Base-by-base conservation (phyloP, 2,113 vertebrate genomes). In the Caranx ignobilis region DNA sequence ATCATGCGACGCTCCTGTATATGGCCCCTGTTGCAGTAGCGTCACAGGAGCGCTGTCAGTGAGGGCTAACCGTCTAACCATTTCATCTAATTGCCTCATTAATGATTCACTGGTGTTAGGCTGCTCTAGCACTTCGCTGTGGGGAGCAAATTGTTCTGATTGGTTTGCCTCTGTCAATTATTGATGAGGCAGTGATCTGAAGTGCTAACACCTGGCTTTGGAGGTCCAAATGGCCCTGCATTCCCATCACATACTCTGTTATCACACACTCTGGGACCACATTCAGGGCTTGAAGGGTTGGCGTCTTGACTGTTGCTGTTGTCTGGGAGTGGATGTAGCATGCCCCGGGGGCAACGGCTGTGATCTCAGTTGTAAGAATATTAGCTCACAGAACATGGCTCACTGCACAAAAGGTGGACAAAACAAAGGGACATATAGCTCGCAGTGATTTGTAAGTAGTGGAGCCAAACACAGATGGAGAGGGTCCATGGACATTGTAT, bases 11-110 rank as follows among this genome's bases (percentile, higher is more conserved):
- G 86, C 63, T 73, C 72, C 81, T 73, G 75, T 67, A 82, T 48
- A 74, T 84, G 79, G 82, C 89, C 88, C 84, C 74, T 79, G 72
- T 83, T 50, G 67, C 75, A 86, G 82, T 72, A 78, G 88, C 88
- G 78, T 94, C 89, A 88, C 80, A 89, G 79, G 76, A 87, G 81
- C 79, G 82, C 79, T 89, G 92, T 88, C 83, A 87, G 89, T 66
- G 85, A 89, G 82, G 90, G 87, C 88, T 91, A 92, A 94, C 92
- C 64, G 87, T 94, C 93, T 95, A 94, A 94, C 93, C 88, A 91
- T 94, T 94, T 94, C 94, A 93, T 89, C 93, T 95, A 95, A 95
- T 95, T 95, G 94, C 91, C 92, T 94, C 95, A 95, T 95, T 95
- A 95, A 95, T 95, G 94, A 95, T 95, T 95, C 93, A 95, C 93